Evolutionary conservation across 2,113 vertebrate genomes (phyloP), one percentile per base, ranked within the genome.

Genomic region (Pipra filicauda): DNA sequence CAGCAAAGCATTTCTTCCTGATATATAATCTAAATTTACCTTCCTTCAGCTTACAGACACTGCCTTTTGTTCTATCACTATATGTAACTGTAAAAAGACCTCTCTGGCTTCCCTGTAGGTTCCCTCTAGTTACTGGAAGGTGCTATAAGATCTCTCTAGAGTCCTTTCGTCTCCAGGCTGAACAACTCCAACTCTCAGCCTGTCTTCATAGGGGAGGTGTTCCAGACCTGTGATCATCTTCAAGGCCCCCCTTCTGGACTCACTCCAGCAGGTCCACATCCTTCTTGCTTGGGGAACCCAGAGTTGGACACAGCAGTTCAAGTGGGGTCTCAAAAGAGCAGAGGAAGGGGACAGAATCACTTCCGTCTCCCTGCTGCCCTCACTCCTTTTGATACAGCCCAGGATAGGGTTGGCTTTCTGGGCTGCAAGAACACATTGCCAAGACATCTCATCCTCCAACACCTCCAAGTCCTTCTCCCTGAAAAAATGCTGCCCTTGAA

Each of bases 301-400:
- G n/a, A n/a, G 24, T 16, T 49, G 85, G 43, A 15, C 33, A 18
- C 31, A 43, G 21, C 0, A 4, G 16, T 65, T 7, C 31, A 22
- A 16, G 26, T 49, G 16, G 49, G 10, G 3, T 48, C 24, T 79
- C 28, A 55, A 2, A 49, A 54, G 28, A n/a, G 27, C 26, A 44
- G 52, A 81, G 30, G 20, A 57, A 24, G n/a, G 28, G 35, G 13
- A 0, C 35, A 66, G 35, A 66, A 66, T 37, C 4, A 10, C 2
- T 33, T 80, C 22, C 51, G 30, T 80, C 1, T 5, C 5, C 15
- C 31, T 58, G 17, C 26, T 65, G 43, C 1, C 51, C 59, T 16
- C 0, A 0, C 35, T 51, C 31, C 31, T 35, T 5, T 30, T 5
- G 43, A 2, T 58, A 15, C 26, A 79, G 20, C 13, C 43, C 67